Base-by-base conservation (phyloP, 2,888 invertebrate species). In the Rugalucina vietnamica region DNA sequence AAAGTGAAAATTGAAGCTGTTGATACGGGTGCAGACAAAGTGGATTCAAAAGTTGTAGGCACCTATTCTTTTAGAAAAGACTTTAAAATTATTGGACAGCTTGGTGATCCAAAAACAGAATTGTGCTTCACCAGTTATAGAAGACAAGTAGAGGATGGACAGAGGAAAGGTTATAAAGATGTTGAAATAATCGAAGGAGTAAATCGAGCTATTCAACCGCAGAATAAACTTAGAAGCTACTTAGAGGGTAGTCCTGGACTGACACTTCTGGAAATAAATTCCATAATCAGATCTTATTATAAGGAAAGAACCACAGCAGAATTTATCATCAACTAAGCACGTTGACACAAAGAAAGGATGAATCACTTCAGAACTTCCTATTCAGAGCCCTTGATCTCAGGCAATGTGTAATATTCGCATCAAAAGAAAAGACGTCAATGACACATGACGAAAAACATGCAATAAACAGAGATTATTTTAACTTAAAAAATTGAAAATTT, bases 381-480 rank as follows among this genome's bases (percentile, higher is more conserved):
- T 72, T 72, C 8, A 14, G 43, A 12, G 72, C 72, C 43, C 21
- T 72, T 3, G 72, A 72, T n/a, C 43, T 72, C 27, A 72, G 72
- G 27, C 72, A 69, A 32, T 29, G 32, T 10, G 72, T 72, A 5
- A 12, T 72, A 36, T 72, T 72, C 27, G 72, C 72, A 5, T 72
- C 39, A 54, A 75, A 57, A 21, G 36, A 34, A 14, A 34, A 54
- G 24, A n/a, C n/a, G n/a, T n/a, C n/a, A n/a, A n/a, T n/a, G n/a
- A n/a, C n/a, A n/a, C n/a, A n/a, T n/a, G n/a, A n/a, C n/a, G n/a
- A n/a, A n/a, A n/a, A n/a, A n/a, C n/a, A n/a, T n/a, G n/a, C n/a
- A n/a, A n/a, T n/a, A n/a, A n/a, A n/a, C n/a, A n/a, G n/a, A n/a
- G n/a, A n/a, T n/a, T n/a, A n/a, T n/a, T n/a, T n/a, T n/a, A n/a